A percentile compares a stretch with the other conserved stretches of the same genome.
Evolutionary conservation across 1,140 invertebrate genomes (phyloP).

Genomic region (Scylla paramamosain): DNA sequence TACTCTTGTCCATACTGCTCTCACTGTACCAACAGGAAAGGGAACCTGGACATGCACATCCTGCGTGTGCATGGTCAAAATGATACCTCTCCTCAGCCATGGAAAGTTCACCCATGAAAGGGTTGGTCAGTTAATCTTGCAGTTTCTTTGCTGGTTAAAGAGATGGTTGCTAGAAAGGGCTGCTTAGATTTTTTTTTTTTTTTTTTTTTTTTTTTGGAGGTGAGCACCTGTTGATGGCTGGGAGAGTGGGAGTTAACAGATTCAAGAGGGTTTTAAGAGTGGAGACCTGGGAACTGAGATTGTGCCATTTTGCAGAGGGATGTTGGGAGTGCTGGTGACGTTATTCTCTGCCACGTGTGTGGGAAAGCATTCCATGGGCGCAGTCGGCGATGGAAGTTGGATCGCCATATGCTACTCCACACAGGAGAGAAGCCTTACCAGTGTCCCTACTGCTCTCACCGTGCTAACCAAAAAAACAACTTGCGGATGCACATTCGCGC

Average conservation of each 20-base stretch:
- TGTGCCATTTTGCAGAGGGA: slow-evolving; percentile 75
- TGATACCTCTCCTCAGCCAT: neutral
- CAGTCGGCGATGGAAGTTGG: slow-evolving; percentile 76
- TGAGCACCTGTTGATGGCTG: neutral
- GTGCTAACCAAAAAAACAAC: slow-evolving; percentile 96
- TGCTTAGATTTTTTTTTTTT: neutral
- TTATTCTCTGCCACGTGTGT: slow-evolving; percentile 72
- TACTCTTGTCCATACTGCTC: slow-evolving; percentile 68
- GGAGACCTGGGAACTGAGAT: slow-evolving; percentile 70
- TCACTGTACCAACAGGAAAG: slow-evolving; percentile 72
- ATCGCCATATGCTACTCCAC: slow-evolving; percentile 90
- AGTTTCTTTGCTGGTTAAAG: neutral
- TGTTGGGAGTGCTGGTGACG: slow-evolving; percentile 72
- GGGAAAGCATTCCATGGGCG: slow-evolving; percentile 71
- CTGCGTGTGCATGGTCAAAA: slow-evolving; percentile 64
- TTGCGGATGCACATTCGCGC: slow-evolving; percentile 94
- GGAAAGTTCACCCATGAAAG: neutral
- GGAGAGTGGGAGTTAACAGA: neutral
- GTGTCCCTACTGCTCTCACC: slow-evolving; percentile 93
- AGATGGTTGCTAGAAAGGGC: neutral
- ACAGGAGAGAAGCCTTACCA: slow-evolving; percentile 96
- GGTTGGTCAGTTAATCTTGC: neutral
- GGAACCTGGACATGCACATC: slow-evolving; percentile 71
- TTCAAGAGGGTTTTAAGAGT: slow-evolving; percentile 30
- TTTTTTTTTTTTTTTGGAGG: neutral